Percentiles rank a stretch among this genome's conserved stretches.
Evolutionary conservation across 1,140 invertebrate species (phyloP).

Genomic region (Lepidurus packardi): DNA sequence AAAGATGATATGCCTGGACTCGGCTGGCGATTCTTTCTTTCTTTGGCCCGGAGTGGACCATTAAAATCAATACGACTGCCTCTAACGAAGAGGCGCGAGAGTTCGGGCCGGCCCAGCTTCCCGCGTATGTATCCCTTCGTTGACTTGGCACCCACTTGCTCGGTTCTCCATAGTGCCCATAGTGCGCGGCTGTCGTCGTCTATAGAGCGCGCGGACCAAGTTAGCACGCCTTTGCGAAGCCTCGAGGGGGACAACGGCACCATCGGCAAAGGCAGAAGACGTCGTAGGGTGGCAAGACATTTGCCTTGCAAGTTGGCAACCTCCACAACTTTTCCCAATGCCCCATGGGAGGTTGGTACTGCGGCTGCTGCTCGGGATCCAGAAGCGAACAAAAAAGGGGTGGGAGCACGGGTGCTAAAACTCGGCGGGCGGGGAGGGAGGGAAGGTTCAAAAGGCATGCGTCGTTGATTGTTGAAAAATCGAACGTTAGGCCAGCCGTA

Average conservation of each 20-base stretch:
- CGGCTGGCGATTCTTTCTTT: neutral
- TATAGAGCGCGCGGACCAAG: neutral
- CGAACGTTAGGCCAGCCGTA: neutral
- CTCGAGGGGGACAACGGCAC: neutral
- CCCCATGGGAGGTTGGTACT: neutral
- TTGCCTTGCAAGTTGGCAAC: slow-evolving; percentile 21
- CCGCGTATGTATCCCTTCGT: slow-evolving; percentile 5
- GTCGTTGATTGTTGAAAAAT: slow-evolving; percentile 16
- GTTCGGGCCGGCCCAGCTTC: neutral
- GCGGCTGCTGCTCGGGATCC: neutral
- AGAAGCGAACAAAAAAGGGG: neutral
- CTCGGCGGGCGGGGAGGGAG: neutral
- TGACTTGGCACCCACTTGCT: slow-evolving; percentile 19
- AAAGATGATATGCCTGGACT: slow-evolving; percentile 7
- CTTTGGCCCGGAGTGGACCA: neutral
- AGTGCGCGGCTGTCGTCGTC: neutral
- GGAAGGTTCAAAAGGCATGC: neutral
- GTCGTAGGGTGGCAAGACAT: slow-evolving; percentile 17
- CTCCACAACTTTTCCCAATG: slow-evolving; percentile 5
- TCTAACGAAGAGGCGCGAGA: slow-evolving; percentile 20
- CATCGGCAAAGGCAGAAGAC: neutral
- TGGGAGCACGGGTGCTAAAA: neutral
- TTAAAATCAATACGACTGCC: slow-evolving; percentile 14
- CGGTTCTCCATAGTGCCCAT: neutral
- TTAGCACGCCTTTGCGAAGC: slow-evolving; percentile 11